Percentiles rank a stretch among this genome's conserved stretches.
Evolutionary conservation across 2,888 invertebrate genomes (phyloP).

Genomic region (Nephrotoma appendiculata): DNA sequence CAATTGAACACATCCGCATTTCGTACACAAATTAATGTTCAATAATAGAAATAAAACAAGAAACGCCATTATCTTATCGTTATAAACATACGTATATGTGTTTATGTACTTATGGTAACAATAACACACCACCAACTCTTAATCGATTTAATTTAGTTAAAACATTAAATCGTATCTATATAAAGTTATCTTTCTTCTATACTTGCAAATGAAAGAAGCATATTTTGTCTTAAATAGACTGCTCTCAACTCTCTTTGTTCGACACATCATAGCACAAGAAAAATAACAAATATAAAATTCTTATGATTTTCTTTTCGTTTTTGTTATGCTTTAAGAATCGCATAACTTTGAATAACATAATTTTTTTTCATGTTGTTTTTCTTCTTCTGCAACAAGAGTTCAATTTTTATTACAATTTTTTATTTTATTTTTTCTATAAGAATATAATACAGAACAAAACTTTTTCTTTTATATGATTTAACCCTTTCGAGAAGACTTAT

Average conservation of each 20-base stretch:
- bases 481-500: not conserved
- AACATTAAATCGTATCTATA: not conserved
- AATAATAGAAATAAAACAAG: not conserved
- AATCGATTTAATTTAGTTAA: not conserved
- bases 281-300: not conserved
- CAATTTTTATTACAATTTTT: not conserved
- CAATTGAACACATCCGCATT: not conserved
- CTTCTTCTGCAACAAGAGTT: not conserved
- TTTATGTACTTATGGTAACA: not conserved
- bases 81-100: not conserved
- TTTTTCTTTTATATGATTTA: not conserved
- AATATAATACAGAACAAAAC: not conserved
- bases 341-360: not conserved
- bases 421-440: not conserved
- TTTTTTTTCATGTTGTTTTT: not conserved
- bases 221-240: not conserved
- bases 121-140: not conserved
- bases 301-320: not conserved
- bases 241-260: not conserved
- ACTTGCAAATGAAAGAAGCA: not conserved
- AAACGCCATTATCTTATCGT: not conserved
- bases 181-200: not conserved
- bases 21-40: not conserved
- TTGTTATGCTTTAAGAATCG: not conserved
- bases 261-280: not conserved